A percentile compares a stretch with the other conserved stretches of the same genome.
Conservation (phyloP, 2,113 vertebrate species). For the Semnopithecus entellus region DNA sequence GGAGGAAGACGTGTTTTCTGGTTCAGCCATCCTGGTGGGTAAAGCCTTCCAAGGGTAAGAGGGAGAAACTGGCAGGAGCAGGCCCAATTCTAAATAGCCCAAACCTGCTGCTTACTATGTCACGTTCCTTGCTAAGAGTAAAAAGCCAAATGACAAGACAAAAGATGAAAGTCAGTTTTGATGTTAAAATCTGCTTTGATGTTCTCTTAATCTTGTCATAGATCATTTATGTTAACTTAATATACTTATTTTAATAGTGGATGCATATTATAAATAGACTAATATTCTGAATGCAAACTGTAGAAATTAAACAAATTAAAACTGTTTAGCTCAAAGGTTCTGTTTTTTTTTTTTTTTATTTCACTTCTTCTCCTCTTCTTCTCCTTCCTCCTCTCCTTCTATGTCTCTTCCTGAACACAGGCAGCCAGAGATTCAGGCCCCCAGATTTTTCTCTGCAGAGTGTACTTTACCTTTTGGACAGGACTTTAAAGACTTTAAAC, state of each 20-base stretch:
- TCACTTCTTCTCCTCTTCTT: neutral
- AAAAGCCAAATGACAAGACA: conserved; percentile 48
- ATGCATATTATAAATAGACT: neutral
- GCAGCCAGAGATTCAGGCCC: conserved; percentile 62
- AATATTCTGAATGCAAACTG: neutral
- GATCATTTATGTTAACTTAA: conserved; percentile 37
- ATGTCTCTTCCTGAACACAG: conserved; percentile 70
- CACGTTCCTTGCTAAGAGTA: neutral
- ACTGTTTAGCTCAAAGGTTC: conserved; percentile 11
- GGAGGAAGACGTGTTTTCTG: conserved; percentile 4
- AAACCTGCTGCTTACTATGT: neutral
- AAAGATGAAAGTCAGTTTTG: conserved; percentile 40
- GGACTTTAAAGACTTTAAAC: conserved; percentile 86
- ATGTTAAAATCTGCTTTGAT: neutral
- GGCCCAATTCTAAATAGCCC: neutral
- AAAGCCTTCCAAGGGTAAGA: neutral
- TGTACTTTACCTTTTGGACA: conserved; percentile 78
- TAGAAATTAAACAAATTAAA: conserved; percentile 64
- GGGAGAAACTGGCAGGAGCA: neutral
- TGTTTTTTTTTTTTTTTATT: neutral
- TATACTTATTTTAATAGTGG: conserved; percentile 30
- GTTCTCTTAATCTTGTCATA: neutral
- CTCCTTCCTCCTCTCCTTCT: conserved; percentile 49
- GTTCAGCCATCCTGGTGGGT: neutral
- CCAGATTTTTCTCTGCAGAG: conserved; percentile 79